phyloP scores from a whole-genome alignment of 1,140 invertebrate genomes.

The Aphaenogaster ashmeadi region DNA sequence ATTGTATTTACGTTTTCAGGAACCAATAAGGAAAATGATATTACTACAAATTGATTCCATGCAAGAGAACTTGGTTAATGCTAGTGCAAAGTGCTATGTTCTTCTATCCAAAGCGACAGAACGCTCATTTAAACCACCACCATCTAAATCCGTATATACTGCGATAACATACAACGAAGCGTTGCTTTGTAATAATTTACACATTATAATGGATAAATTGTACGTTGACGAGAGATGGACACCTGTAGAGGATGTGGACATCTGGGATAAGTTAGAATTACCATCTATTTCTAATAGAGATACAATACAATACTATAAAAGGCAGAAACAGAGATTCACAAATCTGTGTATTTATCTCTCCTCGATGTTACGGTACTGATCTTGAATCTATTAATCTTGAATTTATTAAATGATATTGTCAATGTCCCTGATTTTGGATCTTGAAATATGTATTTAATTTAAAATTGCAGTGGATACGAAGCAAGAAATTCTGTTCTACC shows the following conservation, averaged over 20 bases:
- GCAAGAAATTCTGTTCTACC: constrained; percentile 77
- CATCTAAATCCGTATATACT: constrained; percentile 72
- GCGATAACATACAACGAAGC: constrained; percentile 77
- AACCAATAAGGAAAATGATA: constrained; percentile 76
- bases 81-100: constrained; percentile 80
- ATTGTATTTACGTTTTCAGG: constrained; percentile 54
- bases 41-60: constrained; percentile 78
- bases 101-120: constrained; percentile 78
- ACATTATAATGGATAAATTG: constrained; percentile 80
- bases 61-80: constrained; percentile 73
- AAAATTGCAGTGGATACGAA: constrained; percentile 72
- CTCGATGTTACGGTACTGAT: constrained; percentile 78
- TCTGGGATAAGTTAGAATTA: constrained; percentile 76
- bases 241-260: constrained; percentile 26
- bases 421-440: neutral
- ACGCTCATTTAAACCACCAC: constrained; percentile 79
- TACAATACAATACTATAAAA: constrained; percentile 76
- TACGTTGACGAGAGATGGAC: too few species aligned
- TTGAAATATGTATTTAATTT: constrained; percentile 32
- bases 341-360: constrained; percentile 82
- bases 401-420: constrained; percentile 28
- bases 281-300: constrained; percentile 76
- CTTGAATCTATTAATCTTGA: constrained; percentile 33
- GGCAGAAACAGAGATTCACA: constrained; percentile 77
- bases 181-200: constrained; percentile 81